Conservation (phyloP, 2,888 invertebrate species). For the Dasypolia templi region DNA sequence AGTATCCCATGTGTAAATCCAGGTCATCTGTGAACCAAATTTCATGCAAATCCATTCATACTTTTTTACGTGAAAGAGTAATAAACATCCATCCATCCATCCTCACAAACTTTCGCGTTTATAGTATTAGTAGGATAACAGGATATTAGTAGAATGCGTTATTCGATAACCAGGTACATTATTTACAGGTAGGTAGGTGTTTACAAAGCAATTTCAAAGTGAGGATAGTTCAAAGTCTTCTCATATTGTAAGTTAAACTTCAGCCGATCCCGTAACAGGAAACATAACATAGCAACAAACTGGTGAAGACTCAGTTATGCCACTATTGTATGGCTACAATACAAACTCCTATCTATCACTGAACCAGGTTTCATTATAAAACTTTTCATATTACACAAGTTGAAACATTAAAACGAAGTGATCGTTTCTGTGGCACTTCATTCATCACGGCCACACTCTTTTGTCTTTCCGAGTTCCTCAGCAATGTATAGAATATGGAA, state of each 20-base stretch:
- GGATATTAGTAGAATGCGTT: slow-evolving; percentile 11
- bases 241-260: slow-evolving; percentile 9
- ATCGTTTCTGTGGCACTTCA: slow-evolving; percentile 76
- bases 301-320: slow-evolving; percentile 5
- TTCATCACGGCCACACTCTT: slow-evolving; percentile 77
- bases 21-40: too few relatives aligned
- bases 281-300: slow-evolving; percentile 22
- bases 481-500: slow-evolving; percentile 60
- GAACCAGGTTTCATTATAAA: too few relatives aligned
- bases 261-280: neutral
- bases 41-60: too few relatives aligned
- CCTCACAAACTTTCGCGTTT: too few relatives aligned
- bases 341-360: slow-evolving; percentile 27
- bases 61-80: too few relatives aligned
- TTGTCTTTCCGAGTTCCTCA: slow-evolving; percentile 69
- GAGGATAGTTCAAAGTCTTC: neutral
- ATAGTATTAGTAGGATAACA: neutral
- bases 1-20: too few relatives aligned
- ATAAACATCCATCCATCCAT: neutral
- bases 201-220: neutral
- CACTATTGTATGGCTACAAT: slow-evolving; percentile 6
- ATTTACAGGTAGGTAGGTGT: neutral
- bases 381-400: too few relatives aligned
- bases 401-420: too few relatives aligned
- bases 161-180: neutral